phyloP scores from a whole-genome alignment of 1,140 invertebrate species.

The Bombus pascuorum region DNA sequence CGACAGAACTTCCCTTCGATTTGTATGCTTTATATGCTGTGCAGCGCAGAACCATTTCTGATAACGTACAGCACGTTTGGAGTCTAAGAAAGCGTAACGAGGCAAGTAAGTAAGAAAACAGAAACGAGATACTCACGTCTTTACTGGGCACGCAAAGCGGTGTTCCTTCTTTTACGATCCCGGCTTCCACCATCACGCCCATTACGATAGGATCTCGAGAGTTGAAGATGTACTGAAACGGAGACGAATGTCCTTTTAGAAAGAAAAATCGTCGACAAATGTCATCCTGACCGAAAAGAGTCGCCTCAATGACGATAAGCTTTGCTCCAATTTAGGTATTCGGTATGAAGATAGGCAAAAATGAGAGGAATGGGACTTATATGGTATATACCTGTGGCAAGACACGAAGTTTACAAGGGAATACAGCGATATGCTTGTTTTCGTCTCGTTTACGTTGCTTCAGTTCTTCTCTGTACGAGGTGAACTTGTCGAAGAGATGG shows the following conservation, averaged over 20 bases:
- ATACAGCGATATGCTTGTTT: slow-evolving; percentile 98
- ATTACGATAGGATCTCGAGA: slow-evolving; percentile 98
- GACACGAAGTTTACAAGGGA: slow-evolving; percentile 97
- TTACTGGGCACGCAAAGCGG: slow-evolving; percentile 98
- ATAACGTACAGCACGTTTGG: not conserved
- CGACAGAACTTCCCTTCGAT: slow-evolving; percentile 12
- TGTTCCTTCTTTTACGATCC: slow-evolving; percentile 97
- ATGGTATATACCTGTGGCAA: slow-evolving; percentile 87
- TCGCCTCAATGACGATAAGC: too few species aligned
- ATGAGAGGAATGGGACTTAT: not conserved
- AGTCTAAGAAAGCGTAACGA: slow-evolving; percentile 26
- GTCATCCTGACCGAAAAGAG: too few species aligned
- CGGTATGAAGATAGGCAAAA: too few species aligned
- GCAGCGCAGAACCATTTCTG: not conserved
- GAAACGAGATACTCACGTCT: slow-evolving; percentile 87
- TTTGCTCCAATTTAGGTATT: not conserved
- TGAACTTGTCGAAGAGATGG: slow-evolving; percentile 99
- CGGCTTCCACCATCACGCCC: slow-evolving; percentile 97
- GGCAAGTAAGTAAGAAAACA: slow-evolving; percentile 33
- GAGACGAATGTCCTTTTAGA: not conserved
- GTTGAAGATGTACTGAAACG: slow-evolving; percentile 96
- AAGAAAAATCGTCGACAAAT: not conserved
- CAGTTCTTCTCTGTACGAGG: slow-evolving; percentile 96
- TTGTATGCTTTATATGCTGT: not conserved
- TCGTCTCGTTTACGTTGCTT: slow-evolving; percentile 96